Percentiles rank a stretch among this genome's conserved stretches.
These are phyloP conservation scores for Ascidia mentula DNA, from an alignment of 23 tunicate genomes.

Conservation along the genomic window DNA sequence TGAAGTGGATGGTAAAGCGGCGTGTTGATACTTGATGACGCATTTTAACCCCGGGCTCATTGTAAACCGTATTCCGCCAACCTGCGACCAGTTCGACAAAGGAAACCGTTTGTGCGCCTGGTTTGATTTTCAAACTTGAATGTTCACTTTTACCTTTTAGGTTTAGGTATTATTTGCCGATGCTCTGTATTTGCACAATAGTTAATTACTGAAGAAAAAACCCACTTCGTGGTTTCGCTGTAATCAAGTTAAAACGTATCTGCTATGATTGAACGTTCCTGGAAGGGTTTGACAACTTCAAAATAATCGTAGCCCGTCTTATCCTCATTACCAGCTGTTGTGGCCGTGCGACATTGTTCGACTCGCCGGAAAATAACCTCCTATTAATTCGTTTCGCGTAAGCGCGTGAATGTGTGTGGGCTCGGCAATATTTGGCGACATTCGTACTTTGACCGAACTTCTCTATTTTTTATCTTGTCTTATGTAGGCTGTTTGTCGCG, in stretches of 20 bases:
- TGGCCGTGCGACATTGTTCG: neutral
- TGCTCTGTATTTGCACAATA: neutral
- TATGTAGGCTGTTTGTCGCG: no score
- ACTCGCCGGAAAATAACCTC: neutral
- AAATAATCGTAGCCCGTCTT: neutral
- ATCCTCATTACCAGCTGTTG: neutral
- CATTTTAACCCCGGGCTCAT: neutral
- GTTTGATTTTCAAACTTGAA: no score
- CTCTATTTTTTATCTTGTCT: neutral
- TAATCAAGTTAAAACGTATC: neutral
- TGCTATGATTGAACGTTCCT: neutral
- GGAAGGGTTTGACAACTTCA: constrained; percentile 9
- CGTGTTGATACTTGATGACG: constrained; percentile 7
- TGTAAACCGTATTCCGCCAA: no score
- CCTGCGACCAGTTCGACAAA: neutral
- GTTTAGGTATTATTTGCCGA: no score
- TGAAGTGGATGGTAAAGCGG: constrained; percentile 7
- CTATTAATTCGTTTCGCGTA: neutral
- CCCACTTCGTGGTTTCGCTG: neutral
- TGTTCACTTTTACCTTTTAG: no score
- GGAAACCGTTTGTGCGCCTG: neutral
- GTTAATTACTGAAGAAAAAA: neutral
- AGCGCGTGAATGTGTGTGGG: constrained; percentile 1
- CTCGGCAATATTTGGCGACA: neutral
- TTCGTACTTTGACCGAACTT: constrained; percentile 1